phyloP scores from a whole-genome alignment of 2,113 vertebrate species.

The Sterrhoptilus dennistouni region DNA sequence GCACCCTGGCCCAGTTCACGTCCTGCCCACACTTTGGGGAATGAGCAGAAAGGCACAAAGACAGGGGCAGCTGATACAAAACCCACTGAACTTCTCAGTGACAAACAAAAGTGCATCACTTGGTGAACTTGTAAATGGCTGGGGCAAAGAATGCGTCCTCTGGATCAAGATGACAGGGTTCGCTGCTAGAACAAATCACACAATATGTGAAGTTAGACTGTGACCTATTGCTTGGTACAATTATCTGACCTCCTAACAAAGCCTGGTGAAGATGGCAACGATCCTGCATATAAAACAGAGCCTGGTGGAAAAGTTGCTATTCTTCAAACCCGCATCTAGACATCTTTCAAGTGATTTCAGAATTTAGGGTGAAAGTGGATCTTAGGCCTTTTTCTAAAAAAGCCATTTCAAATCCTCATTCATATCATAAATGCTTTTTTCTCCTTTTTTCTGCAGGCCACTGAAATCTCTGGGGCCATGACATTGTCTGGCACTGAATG shows the following conservation, averaged over 20 bases:
- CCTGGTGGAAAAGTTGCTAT: constrained; percentile 42
- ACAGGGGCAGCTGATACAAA: not conserved
- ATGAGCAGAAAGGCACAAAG: not conserved
- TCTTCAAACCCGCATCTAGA: constrained; percentile 42
- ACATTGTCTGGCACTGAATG: constrained; percentile 68
- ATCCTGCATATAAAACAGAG: constrained; percentile 4
- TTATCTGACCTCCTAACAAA: constrained; percentile 48
- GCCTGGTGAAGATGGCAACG: constrained; percentile 38
- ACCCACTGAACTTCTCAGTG: not conserved
- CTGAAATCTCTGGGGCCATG: constrained; percentile 55
- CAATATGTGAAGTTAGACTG: not conserved
- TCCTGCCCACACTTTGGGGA: not conserved
- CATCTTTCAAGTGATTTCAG: constrained; percentile 52
- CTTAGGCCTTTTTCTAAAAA: constrained; percentile 56
- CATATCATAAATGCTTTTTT: constrained; percentile 54
- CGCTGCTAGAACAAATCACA: constrained; percentile 37
- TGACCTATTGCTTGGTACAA: not conserved
- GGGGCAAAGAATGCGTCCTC: not conserved
- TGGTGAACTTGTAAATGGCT: not conserved
- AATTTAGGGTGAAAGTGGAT: constrained; percentile 54
- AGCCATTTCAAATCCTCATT: constrained; percentile 56
- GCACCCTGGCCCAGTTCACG: accelerated
- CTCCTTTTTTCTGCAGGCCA: constrained; percentile 16
- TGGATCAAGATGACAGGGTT: not conserved
- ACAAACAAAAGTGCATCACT: not conserved